These are phyloP conservation scores for Gymnodraco acuticeps DNA, from an alignment of 2,797 vertebrate genomes.

Conservation along the genomic window DNA sequence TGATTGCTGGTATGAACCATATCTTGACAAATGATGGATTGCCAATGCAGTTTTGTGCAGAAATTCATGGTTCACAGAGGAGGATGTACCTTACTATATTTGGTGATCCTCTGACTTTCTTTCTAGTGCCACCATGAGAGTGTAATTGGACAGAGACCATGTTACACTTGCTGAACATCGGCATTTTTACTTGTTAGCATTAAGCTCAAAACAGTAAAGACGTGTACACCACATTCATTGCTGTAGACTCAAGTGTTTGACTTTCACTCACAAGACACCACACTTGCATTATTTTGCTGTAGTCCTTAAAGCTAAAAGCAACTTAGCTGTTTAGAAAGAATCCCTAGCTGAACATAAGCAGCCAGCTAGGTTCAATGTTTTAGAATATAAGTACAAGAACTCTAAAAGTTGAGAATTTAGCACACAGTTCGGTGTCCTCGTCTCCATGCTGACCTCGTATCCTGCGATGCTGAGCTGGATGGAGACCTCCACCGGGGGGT, in stretches of 20 bases:
- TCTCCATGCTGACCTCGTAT: constrained; percentile 76
- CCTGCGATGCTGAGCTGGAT: constrained; percentile 83
- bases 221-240: no score
- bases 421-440: not conserved
- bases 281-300: not conserved
- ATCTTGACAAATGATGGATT: not conserved
- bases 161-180: not conserved
- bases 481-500: constrained; percentile 82
- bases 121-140: no score
- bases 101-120: no score
- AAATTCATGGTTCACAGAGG: not conserved
- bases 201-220: not conserved
- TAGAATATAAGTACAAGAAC: not conserved
- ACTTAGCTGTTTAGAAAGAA: not conserved
- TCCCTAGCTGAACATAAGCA: not conserved
- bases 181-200: not conserved
- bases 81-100: not conserved
- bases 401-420: not conserved
- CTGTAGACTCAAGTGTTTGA: not conserved
- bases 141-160: not conserved
- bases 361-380: not conserved
- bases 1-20: not conserved
- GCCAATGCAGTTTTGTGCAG: not conserved
- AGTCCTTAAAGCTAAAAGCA: not conserved
- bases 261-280: not conserved